Conservation (phyloP, 2,888 invertebrate species). For the Caenorhabditis sp. region DNA sequence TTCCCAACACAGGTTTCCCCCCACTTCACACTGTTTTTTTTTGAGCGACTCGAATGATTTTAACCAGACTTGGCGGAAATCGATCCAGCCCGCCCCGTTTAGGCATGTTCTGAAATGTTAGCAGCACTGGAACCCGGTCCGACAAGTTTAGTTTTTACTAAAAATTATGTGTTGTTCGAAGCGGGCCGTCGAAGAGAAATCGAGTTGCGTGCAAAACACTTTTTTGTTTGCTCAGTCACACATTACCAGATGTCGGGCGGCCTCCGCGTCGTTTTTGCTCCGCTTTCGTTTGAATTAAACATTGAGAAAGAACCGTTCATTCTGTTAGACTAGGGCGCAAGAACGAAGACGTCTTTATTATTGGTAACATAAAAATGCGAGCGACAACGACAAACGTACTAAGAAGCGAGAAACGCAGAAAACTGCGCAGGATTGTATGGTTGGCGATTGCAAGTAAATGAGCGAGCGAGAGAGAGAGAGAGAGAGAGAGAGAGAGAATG, state of each 20-base stretch:
- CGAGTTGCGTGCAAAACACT: constrained; percentile 34
- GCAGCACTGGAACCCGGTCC: no score
- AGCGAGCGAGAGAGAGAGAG: background rate
- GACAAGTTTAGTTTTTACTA: background rate
- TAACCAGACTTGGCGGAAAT: no score
- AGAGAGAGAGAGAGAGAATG: background rate
- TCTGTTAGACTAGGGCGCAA: background rate
- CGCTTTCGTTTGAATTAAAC: constrained; percentile 12
- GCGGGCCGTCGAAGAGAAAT: constrained; percentile 4
- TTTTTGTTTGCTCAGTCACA: constrained; percentile 31
- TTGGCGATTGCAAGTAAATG: constrained; percentile 2
- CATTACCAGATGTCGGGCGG: constrained; percentile 24
- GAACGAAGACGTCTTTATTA: constrained; percentile 6
- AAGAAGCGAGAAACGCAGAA: background rate
- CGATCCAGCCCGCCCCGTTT: no score
- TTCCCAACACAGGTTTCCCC: no score
- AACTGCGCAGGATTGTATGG: constrained; percentile 10
- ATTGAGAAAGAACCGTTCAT: background rate
- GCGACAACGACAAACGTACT: constrained; percentile 7
- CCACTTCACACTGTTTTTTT: no score
- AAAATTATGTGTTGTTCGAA: constrained; percentile 30
- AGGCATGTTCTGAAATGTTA: no score
- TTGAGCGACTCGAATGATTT: no score
- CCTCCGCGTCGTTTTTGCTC: background rate
- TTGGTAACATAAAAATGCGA: background rate